These are phyloP conservation scores for Ectropis grisescens DNA, from an alignment of 1,140 invertebrate species.

Conservation along the genomic window DNA sequence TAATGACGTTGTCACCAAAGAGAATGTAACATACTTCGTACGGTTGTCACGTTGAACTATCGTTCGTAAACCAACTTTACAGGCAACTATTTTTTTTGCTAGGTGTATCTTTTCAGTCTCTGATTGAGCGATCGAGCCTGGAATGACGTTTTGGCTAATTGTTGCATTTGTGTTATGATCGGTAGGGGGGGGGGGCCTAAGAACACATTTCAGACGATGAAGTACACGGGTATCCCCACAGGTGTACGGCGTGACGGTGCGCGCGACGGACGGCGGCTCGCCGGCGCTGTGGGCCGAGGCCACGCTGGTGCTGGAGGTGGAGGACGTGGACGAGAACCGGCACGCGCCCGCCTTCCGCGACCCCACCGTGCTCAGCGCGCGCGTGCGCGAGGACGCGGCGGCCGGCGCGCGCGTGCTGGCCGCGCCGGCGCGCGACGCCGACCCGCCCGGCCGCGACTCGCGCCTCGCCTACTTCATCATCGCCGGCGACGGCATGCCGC, in stretches of 20 bases:
- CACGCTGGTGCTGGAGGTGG: constrained; percentile 86
- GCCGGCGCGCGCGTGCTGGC: constrained; percentile 81
- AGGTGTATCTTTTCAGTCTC: no score
- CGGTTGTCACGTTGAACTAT: no score
- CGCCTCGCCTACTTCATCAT: constrained; percentile 89
- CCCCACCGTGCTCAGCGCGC: constrained; percentile 78
- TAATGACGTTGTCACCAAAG: no score
- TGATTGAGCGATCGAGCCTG: no score
- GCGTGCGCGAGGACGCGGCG: constrained; percentile 82
- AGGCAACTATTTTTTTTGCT: no score
- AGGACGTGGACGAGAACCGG: constrained; percentile 88
- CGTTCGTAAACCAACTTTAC: no score
- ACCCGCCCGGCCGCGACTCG: constrained; percentile 82
- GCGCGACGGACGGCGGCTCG: constrained; percentile 84
- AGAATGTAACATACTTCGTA: no score
- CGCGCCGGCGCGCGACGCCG: constrained; percentile 83
- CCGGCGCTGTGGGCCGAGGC: constrained; percentile 81
- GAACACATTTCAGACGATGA: no score
- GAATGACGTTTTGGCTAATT: no score
- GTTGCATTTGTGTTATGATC: no score
- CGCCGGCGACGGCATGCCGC: constrained; percentile 90
- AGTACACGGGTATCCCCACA: no score
- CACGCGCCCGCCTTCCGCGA: constrained; percentile 88
- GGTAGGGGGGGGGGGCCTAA: no score
- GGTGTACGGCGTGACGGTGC: constrained; percentile 87